Base-by-base conservation (phyloP, 2,113 vertebrate genomes). In the Neogobius melanostomus region DNA sequence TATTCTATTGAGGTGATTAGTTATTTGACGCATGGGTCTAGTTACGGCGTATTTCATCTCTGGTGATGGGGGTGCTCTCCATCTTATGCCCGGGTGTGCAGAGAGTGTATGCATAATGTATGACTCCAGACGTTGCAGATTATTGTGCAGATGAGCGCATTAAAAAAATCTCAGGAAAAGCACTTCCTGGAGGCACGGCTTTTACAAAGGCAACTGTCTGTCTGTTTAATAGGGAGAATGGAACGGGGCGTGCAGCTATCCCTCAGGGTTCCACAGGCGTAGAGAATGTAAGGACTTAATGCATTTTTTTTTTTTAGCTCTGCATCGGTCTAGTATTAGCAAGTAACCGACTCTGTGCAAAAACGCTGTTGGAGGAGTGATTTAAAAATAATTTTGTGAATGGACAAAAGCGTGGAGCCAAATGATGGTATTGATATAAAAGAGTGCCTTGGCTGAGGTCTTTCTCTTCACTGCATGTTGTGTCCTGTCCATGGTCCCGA, bases 171-270 rank as follows among this genome's bases (percentile, higher is more conserved):
- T 72, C 68, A 64, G 28, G 49, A 15, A 57, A 11, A 65, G 21
- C 28, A 68, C 44, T 52, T 51, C 28, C 42, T 14, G 14, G 11
- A 67, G 36, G 47, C 5, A 7, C 11, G 42, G 61, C 17, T 60
- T 17, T 36, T 64, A 79, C 82, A 72, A 21, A 67, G 50, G 36
- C 59, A 68, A 62, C 17, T 16, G 7, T 50, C 12, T 59, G 21
- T 53, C 12, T 54, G 16, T 65, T 42, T 60, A 66, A 51, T 64
- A 72, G 57, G 59, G 45, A 50, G 59, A 70, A 59, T 2, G 28
- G 56, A 14, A 11, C 5, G 5, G 10, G 10, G 8, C 10, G 10
- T 11, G 11, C 53, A 11, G 53, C 53, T 28, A 6, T 28, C 10
- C 53, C 28, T 28, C 7, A 56, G 17, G 53, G 17, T 56, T 28